Evolutionary conservation across 1,140 invertebrate genomes (phyloP), one percentile per base, ranked within the genome.

Genomic region (Bombus terrestris): DNA sequence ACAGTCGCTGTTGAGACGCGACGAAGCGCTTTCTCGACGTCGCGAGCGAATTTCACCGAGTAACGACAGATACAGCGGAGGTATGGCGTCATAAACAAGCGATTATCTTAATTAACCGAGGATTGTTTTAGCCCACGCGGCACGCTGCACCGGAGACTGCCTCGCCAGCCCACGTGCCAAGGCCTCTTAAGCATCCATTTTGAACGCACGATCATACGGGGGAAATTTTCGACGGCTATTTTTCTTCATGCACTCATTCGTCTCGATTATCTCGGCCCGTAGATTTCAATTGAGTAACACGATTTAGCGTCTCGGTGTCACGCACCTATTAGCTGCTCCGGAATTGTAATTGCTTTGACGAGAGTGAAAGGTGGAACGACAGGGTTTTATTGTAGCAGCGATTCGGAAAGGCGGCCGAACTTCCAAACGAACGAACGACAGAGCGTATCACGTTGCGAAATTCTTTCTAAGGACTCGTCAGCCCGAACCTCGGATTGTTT

Each of bases 71-170:
- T 89, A 89, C 18, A 90, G 75, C 37, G 71, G 59, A 13, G 59
- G 37, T 74, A 39, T 87, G 75, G 84, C 83, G 86, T 90, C 88
- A 93, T 91, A 93, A 94, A 93, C 91, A 90, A 86, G 80, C 90
- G 92, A 93, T 94, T 93, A 93, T 93, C 93, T 94, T 94, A 94
- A 94, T 94, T 94, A 94, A 92, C 89, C 72, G 88, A 81, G 85
- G 90, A 94, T 94, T 93, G 93, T 94, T 93, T 93, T 92, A 90
- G 91, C 92, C 93, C 91, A 94, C 93, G 93, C 92, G 69, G 93
- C 93, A 92, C 92, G 74, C 28, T 43, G 90, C 62, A 35, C 47
- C 47, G 47, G 47, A 8, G 47, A 53, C 47, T 22, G 47, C 18
- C 18, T 22, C 47, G 41, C 8, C 88, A 71, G 74, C 90, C 89